Conservation (phyloP, 23 tunicate genomes). For the Corella eumyota region DNA sequence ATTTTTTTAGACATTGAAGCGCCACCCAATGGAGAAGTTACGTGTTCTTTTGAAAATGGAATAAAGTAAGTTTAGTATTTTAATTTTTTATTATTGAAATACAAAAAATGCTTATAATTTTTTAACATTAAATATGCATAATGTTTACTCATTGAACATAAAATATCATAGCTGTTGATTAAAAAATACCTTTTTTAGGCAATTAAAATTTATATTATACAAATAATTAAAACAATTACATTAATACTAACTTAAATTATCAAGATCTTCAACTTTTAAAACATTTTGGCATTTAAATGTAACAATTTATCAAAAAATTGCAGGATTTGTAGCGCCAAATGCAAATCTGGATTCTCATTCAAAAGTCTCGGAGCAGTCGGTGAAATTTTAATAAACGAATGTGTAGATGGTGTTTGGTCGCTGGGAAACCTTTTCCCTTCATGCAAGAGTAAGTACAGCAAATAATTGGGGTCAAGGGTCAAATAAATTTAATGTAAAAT, state of each 20-base stretch:
- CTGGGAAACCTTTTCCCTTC: constrained; percentile 40
- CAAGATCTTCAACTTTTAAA: no score
- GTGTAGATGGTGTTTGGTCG: constrained; percentile 45
- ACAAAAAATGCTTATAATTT: no score
- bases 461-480: background rate
- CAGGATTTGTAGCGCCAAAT: constrained; percentile 92
- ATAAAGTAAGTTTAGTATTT: constrained; percentile 33
- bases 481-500: no score
- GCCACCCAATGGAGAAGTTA: constrained; percentile 84
- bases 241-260: no score
- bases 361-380: constrained; percentile 36
- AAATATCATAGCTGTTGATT: no score
- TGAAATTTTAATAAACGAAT: constrained; percentile 44
- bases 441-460: constrained; percentile 46
- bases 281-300: no score
- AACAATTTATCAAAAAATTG: no score
- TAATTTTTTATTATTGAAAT: background rate
- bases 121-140: no score
- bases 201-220: no score
- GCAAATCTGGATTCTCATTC: constrained; percentile 84
- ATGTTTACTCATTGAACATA: no score
- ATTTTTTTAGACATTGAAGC: constrained; percentile 52
- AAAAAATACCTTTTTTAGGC: no score
- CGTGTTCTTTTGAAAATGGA: constrained; percentile 64
- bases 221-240: no score